These are phyloP conservation scores for Coecobrya sp. DNA, from an alignment of 2,888 invertebrate genomes.

Conservation along the genomic window DNA sequence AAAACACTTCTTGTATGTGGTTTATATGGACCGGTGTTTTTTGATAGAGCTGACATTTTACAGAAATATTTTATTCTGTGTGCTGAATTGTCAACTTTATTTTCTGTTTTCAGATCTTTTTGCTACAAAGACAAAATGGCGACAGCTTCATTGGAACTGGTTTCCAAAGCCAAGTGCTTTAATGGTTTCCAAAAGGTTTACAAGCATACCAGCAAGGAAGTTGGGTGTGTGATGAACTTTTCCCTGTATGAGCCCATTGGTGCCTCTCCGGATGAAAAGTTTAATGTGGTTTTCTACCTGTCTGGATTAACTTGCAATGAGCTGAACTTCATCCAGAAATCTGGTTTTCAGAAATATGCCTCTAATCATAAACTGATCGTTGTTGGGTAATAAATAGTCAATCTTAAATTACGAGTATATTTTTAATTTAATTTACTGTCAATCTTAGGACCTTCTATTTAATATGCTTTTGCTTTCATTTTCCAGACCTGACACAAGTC, in stretches of 20 bases:
- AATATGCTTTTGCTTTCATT: neutral
- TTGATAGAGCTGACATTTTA: no score
- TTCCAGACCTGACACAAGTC: slow-evolving; percentile 96
- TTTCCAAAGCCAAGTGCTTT: slow-evolving; percentile 78
- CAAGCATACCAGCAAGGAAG: slow-evolving; percentile 89
- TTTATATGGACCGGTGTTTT: no score
- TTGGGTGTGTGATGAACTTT: slow-evolving; percentile 97
- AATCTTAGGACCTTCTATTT: neutral
- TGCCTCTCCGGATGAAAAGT: slow-evolving; percentile 88
- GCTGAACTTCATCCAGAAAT: slow-evolving; percentile 98
- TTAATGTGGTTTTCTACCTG: slow-evolving; percentile 96
- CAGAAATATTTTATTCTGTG: no score
- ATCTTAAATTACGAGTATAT: neutral
- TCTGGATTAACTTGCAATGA: slow-evolving; percentile 94
- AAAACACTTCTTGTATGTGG: no score
- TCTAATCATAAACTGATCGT: slow-evolving; percentile 95
- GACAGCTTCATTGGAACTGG: slow-evolving; percentile 62
- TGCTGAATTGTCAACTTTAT: no score
- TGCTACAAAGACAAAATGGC: no score
- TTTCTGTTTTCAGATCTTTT: no score
- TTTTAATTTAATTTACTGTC: no score
- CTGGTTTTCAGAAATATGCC: slow-evolving; percentile 97
- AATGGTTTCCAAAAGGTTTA: slow-evolving; percentile 77
- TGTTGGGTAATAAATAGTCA: slow-evolving; percentile 89
- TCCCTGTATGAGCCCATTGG: slow-evolving; percentile 95